Conservation (phyloP, 2,113 vertebrate genomes). For the Myxocyprinus asiaticus region DNA sequence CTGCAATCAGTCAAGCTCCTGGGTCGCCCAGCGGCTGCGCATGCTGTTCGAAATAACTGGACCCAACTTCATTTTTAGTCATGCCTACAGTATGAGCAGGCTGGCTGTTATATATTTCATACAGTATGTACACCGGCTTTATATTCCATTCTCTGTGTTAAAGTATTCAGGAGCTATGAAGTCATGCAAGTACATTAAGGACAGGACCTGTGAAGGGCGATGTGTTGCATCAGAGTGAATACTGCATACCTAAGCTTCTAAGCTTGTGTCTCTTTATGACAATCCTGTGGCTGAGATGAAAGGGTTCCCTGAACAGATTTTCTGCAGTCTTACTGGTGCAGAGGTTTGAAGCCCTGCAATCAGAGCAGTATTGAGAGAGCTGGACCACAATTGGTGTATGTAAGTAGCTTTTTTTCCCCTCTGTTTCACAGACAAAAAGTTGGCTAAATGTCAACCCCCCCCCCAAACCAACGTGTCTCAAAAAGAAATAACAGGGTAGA, state of each 20-base stretch:
- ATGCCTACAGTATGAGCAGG: neutral
- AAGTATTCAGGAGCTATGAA: slow-evolving; percentile 21
- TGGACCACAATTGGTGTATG: slow-evolving; percentile 21
- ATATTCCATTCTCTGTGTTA: slow-evolving; percentile 9
- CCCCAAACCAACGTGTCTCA: neutral
- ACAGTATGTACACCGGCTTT: neutral
- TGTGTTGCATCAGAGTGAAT: neutral
- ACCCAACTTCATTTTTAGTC: neutral
- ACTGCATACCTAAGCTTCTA: neutral
- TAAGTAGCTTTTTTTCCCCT: too few relatives aligned
- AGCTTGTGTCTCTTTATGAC: slow-evolving; percentile 1
- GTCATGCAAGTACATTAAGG: slow-evolving; percentile 8
- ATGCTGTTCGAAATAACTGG: neutral
- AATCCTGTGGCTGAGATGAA: slow-evolving; percentile 36
- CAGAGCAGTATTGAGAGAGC: neutral
- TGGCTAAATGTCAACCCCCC: neutral
- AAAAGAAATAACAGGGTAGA: neutral
- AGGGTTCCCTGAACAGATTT: slow-evolving; percentile 31
- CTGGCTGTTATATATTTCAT: neutral
- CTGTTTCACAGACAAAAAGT: neutral
- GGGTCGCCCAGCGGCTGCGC: neutral
- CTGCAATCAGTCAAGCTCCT: neutral
- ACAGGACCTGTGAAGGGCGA: neutral
- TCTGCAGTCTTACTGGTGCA: slow-evolving; percentile 6
- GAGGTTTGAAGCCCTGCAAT: slow-evolving; percentile 23